A percentile compares a stretch with the other conserved stretches of the same genome.
Evolutionary conservation across 1,140 invertebrate species (phyloP).

Genomic region (Brachionus asplanchnoidis): DNA sequence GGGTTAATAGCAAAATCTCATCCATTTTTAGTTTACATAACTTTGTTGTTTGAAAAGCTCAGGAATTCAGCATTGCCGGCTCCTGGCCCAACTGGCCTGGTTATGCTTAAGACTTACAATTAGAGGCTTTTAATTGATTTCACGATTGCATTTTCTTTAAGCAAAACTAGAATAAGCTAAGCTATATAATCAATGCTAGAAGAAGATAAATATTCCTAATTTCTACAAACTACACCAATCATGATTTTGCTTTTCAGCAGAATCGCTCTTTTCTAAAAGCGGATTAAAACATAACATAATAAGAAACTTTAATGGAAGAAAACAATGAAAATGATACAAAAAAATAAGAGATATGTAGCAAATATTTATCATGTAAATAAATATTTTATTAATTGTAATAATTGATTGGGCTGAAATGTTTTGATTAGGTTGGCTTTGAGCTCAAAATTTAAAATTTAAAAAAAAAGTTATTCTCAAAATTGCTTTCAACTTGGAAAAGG

Average conservation of each 20-base stretch:
- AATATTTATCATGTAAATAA: conserved; percentile 29
- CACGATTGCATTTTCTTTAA: neutral
- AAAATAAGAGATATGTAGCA: neutral
- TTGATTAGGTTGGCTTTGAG: neutral
- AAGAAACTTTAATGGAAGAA: neutral
- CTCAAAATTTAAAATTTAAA: neutral
- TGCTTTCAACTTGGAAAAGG: neutral
- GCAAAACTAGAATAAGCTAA: neutral
- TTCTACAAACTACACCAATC: conserved; percentile 24
- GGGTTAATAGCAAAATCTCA: neutral
- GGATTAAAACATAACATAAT: conserved; percentile 13
- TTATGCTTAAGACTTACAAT: conserved; percentile 31
- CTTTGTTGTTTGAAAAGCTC: neutral
- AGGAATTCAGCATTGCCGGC: neutral
- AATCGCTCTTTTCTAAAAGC: neutral
- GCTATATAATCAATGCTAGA: neutral
- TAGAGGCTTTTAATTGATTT: conserved; percentile 18
- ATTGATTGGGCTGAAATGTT: conserved; percentile 19
- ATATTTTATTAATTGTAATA: neutral
- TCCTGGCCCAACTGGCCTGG: neutral
- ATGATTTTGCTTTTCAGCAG: neutral
- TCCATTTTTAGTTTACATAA: neutral
- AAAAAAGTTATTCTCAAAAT: neutral
- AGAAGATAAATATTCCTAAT: neutral
- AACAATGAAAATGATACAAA: neutral